phyloP scores from a whole-genome alignment of 1,140 invertebrate species.

The Gryon sp. region DNA sequence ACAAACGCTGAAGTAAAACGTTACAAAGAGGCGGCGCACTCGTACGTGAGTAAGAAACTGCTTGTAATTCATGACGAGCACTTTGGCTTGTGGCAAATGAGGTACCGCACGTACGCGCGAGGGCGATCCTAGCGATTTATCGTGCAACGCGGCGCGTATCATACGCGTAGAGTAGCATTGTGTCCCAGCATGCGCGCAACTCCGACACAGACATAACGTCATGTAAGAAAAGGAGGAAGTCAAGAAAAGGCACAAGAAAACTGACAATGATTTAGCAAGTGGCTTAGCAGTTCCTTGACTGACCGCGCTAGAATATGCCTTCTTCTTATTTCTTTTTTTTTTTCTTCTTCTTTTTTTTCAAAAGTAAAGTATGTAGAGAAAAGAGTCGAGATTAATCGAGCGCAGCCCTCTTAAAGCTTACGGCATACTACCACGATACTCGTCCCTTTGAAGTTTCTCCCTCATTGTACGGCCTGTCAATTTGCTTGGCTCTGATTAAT shows the following conservation, averaged over 20 bases:
- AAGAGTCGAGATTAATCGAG: slow-evolving; percentile 70
- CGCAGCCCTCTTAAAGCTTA: slow-evolving; percentile 64
- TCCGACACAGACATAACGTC: no score
- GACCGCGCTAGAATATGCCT: slow-evolving; percentile 47
- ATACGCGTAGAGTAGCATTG: slow-evolving; percentile 48
- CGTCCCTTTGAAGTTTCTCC: slow-evolving; percentile 68
- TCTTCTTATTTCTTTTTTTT: no score
- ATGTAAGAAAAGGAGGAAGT: slow-evolving; percentile 40
- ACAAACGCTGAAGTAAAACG: slow-evolving; percentile 7
- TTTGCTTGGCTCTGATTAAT: slow-evolving; percentile 71
- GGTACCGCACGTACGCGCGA: slow-evolving; percentile 50
- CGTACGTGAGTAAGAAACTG: slow-evolving; percentile 15
- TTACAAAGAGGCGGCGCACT: no score
- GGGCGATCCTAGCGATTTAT: slow-evolving; percentile 59
- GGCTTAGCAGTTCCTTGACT: slow-evolving; percentile 61
- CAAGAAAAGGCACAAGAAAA: slow-evolving; percentile 34
- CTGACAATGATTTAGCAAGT: slow-evolving; percentile 62
- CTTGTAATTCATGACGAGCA: slow-evolving; percentile 56
- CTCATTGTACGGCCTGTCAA: slow-evolving; percentile 70
- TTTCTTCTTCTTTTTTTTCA: no score
- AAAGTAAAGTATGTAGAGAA: slow-evolving; percentile 65
- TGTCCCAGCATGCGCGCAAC: slow-evolving; percentile 31
- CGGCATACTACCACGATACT: slow-evolving; percentile 55
- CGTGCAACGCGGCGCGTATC: slow-evolving; percentile 43
- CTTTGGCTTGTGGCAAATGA: slow-evolving; percentile 52